These are phyloP conservation scores for Penaeus japonicus DNA, from an alignment of 1,140 invertebrate species.

Conservation along the genomic window DNA sequence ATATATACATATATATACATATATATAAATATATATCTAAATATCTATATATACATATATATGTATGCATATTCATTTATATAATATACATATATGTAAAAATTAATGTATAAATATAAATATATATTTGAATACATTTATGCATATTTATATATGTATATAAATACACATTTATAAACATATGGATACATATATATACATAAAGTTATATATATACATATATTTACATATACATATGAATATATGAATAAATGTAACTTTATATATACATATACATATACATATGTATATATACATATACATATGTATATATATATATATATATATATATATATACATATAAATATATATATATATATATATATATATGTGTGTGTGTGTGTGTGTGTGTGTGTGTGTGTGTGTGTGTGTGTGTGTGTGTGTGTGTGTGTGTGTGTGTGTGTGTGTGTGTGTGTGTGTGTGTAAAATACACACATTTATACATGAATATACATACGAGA, in stretches of 20 bases:
- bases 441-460: background rate
- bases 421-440: background rate
- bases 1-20: background rate
- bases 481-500: no score
- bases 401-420: background rate
- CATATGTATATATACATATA: background rate
- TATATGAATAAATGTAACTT: background rate
- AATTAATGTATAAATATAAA: background rate
- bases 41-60: background rate
- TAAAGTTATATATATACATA: background rate
- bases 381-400: background rate
- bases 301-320: background rate
- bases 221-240: background rate
- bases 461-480: no score
- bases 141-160: background rate
- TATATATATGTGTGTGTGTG: background rate
- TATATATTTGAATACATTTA: background rate
- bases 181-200: background rate
- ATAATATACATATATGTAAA: background rate
- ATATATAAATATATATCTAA: background rate
- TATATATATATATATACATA: background rate
- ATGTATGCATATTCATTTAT: background rate
- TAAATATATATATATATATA: background rate
- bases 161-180: background rate
- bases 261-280: background rate